These are phyloP conservation scores for Mystacornis crossleyi DNA, from an alignment of 2,113 vertebrate genomes.

Conservation along the genomic window DNA sequence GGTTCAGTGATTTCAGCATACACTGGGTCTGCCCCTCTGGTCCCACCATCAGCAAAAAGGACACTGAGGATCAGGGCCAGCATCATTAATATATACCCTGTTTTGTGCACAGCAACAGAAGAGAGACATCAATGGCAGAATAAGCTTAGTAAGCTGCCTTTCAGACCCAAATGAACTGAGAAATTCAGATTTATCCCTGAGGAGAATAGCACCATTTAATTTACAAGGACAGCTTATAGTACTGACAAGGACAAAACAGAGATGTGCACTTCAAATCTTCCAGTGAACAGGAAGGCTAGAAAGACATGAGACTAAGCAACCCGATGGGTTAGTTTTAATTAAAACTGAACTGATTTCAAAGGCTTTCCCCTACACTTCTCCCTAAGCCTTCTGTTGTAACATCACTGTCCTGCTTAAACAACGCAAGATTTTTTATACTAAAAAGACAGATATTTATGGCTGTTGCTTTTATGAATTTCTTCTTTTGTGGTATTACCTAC, in stretches of 20 bases:
- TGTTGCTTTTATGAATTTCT: background rate
- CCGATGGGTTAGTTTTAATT: conserved; percentile 8
- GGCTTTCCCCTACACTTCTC: background rate
- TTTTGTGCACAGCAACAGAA: background rate
- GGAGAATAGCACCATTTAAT: conserved; percentile 47
- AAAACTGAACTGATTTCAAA: conserved; percentile 6
- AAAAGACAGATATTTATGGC: background rate
- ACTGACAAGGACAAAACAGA: conserved; percentile 42
- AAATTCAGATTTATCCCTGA: conserved; percentile 57
- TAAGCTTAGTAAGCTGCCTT: conserved; percentile 50
- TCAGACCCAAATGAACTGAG: conserved; percentile 35
- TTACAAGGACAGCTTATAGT: conserved; percentile 57
- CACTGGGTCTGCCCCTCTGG: background rate
- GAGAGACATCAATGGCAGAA: conserved; percentile 38
- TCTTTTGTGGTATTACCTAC: background rate
- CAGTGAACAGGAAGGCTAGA: background rate
- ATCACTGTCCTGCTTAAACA: background rate
- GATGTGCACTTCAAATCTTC: conserved; percentile 6
- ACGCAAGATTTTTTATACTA: background rate
- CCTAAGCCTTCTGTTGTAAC: background rate
- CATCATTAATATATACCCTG: background rate
- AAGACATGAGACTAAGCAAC: background rate
- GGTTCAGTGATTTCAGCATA: background rate
- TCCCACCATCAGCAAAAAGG: conserved; percentile 16
- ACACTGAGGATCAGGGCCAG: background rate